These are phyloP conservation scores for Drosophila carrolli DNA, from an alignment of 1,140 invertebrate genomes.

Conservation along the genomic window DNA sequence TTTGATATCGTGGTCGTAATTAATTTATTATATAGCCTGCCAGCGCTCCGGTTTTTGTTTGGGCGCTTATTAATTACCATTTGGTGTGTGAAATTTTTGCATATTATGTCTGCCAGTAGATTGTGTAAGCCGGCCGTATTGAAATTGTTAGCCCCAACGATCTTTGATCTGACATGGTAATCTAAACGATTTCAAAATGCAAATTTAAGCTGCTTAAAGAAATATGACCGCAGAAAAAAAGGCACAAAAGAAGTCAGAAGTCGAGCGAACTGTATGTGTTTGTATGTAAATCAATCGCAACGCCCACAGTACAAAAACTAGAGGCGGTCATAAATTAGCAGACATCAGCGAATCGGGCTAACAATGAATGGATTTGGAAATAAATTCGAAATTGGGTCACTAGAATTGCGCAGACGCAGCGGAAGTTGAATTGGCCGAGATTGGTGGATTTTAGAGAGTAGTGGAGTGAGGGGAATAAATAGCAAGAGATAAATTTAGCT, in stretches of 20 bases:
- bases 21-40: conserved; percentile 75
- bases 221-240: conserved; percentile 9
- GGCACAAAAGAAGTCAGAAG: conserved; percentile 56
- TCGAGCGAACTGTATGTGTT: conserved; percentile 38
- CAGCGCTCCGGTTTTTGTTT: conserved; percentile 43
- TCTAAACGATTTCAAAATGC: conserved; percentile 55
- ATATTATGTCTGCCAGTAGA: conserved; percentile 39
- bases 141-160: conserved; percentile 47
- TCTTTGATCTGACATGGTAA: conserved; percentile 47
- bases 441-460: background rate
- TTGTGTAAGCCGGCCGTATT: conserved; percentile 40
- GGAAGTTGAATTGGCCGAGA: conserved; percentile 38
- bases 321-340: conserved; percentile 56
- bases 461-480: background rate
- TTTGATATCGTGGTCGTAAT: conserved; percentile 76
- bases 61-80: conserved; percentile 46
- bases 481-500: background rate
- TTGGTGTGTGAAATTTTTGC: conserved; percentile 57
- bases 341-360: conserved; percentile 28
- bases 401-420: conserved; percentile 73
- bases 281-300: conserved; percentile 48
- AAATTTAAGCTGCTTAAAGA: conserved; percentile 63
- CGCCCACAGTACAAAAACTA: conserved; percentile 44
- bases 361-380: conserved; percentile 60
- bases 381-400: conserved; percentile 61